Conservation (phyloP, 2,797 vertebrate genomes). For the Enteromius anoplus region DNA sequence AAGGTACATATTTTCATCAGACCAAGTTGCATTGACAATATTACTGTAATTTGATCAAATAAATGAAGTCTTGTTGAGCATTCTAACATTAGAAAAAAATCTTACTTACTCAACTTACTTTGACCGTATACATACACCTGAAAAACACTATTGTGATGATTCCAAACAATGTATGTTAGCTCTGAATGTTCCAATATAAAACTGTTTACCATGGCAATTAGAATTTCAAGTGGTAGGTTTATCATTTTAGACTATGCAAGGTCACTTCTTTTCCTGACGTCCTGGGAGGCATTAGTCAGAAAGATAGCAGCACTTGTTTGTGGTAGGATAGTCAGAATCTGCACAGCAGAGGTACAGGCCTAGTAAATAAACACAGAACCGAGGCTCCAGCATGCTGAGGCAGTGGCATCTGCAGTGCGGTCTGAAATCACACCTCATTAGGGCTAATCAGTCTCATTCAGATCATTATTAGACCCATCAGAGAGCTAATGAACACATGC, state of each 20-base stretch:
- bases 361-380: slow-evolving; percentile 46
- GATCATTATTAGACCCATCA: slow-evolving; percentile 22
- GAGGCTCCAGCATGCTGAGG: slow-evolving; percentile 13
- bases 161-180: not conserved
- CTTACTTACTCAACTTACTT: not conserved
- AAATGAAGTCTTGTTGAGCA: not conserved
- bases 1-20: too few relatives aligned
- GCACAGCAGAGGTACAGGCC: not conserved
- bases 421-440: slow-evolving; percentile 34
- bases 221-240: not conserved
- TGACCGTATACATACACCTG: not conserved
- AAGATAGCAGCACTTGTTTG: not conserved
- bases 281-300: slow-evolving; percentile 9
- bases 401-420: slow-evolving; percentile 20
- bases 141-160: not conserved
- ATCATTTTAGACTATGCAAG: not conserved
- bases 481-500: slow-evolving; percentile 39
- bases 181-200: not conserved
- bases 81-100: not conserved
- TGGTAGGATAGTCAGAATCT: slow-evolving; percentile 18
- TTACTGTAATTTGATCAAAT: not conserved
- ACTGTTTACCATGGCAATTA: not conserved
- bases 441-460: slow-evolving; percentile 35
- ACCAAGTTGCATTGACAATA: not conserved
- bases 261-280: slow-evolving; percentile 11